These are phyloP conservation scores for Poeciliopsis presidionis DNA, from an alignment of 2,797 vertebrate genomes.

Conservation along the genomic window DNA sequence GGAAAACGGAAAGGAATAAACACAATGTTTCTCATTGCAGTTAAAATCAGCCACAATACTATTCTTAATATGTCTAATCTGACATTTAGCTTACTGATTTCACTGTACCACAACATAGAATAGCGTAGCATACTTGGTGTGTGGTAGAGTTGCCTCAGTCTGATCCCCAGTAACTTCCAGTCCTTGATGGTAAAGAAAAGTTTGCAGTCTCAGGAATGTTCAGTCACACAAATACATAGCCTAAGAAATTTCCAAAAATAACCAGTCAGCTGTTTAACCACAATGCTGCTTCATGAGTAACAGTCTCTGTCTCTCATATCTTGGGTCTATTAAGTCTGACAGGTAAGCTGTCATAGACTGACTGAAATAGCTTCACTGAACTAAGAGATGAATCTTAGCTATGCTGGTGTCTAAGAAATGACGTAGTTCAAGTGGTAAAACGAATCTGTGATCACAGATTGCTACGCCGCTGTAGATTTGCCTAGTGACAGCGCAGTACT, in stretches of 20 bases:
- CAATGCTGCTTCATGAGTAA: not conserved
- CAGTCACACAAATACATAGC: not conserved
- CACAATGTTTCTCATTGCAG: not conserved
- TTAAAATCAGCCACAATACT: not conserved
- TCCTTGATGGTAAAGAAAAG: not conserved
- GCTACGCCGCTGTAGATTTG: not conserved
- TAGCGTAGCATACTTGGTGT: not conserved
- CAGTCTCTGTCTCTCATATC: not conserved
- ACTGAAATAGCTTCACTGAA: not conserved
- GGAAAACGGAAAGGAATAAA: constrained; percentile 20
- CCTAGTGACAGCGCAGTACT: not conserved
- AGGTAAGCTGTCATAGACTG: not conserved
- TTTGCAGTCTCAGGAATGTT: not conserved
- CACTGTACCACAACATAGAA: not conserved
- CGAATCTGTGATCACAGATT: not conserved
- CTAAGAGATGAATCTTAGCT: not conserved
- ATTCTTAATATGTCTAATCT: not conserved
- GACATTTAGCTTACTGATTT: not conserved
- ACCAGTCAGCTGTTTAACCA: not conserved
- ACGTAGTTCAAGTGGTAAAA: not conserved
- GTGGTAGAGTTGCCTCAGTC: not conserved
- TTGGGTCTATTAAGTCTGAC: not conserved
- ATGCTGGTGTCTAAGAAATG: not conserved
- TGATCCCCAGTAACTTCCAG: not conserved
- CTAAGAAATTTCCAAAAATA: not conserved